Percentiles rank a stretch among this genome's conserved stretches.
Evolutionary conservation across 2,113 vertebrate species (phyloP).

Genomic region (Amazona vittata): DNA sequence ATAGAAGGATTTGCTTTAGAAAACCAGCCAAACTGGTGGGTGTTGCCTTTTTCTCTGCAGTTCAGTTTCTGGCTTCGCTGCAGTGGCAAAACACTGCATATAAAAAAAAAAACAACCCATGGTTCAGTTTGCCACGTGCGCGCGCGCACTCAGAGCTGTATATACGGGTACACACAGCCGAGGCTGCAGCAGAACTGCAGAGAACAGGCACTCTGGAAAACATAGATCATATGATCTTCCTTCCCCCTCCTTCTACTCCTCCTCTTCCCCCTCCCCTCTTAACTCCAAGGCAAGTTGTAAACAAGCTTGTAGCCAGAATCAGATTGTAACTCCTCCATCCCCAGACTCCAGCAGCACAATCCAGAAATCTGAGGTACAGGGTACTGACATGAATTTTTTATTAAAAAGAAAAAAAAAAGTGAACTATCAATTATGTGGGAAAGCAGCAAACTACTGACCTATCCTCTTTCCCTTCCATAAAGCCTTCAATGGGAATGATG

Average conservation of each 20-base stretch:
- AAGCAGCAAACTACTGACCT: not conserved
- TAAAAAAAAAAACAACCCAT: constrained; percentile 11
- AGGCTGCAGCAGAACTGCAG: constrained; percentile 71
- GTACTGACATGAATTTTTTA: not conserved
- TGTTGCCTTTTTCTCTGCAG: constrained; percentile 67
- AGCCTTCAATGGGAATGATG: not conserved
- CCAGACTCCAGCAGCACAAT: not conserved
- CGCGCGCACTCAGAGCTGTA: not conserved
- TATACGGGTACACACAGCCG: constrained; percentile 3
- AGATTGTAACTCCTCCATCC: constrained; percentile 32
- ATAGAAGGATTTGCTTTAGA: not conserved
- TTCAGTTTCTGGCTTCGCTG: constrained; percentile 56
- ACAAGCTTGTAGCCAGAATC: constrained; percentile 69
- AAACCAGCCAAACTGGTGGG: not conserved
- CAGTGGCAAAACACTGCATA: constrained; percentile 71
- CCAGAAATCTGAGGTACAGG: not conserved
- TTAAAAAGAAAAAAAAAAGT: not conserved
- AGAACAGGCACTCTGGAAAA: constrained; percentile 64
- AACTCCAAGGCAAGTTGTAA: constrained; percentile 69
- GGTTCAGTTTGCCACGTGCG: not conserved
- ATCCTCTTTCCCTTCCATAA: not conserved
- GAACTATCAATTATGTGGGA: not conserved
- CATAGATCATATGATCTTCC: constrained; percentile 66
- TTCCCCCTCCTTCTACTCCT: constrained; percentile 46
- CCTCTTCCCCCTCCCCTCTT: constrained; percentile 50